phyloP scores from a whole-genome alignment of 2,888 invertebrate genomes.

The Clostera curtula region DNA sequence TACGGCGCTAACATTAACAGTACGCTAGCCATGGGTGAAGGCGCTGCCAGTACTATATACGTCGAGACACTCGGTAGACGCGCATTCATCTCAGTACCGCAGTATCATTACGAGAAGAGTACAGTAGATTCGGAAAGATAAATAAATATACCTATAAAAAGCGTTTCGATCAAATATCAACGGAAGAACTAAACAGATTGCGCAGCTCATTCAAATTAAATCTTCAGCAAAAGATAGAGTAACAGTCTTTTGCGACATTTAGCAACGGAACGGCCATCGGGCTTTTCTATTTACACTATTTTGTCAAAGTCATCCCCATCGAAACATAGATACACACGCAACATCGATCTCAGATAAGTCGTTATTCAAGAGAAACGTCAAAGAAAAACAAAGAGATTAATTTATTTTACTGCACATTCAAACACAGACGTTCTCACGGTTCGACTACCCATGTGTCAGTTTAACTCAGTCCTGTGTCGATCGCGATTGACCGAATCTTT shows the following conservation, averaged over 20 bases:
- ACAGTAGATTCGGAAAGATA: slow-evolving; percentile 69
- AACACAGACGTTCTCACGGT: slow-evolving; percentile 74
- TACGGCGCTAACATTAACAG: slow-evolving; percentile 66
- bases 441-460: slow-evolving; percentile 71
- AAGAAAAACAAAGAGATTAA: slow-evolving; percentile 72
- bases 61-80: slow-evolving; percentile 66
- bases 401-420: slow-evolving; percentile 70
- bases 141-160: slow-evolving; percentile 74
- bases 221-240: slow-evolving; percentile 72
- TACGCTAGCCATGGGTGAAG: slow-evolving; percentile 71
- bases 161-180: slow-evolving; percentile 66
- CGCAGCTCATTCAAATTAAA: slow-evolving; percentile 75
- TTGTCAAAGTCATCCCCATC: slow-evolving; percentile 68
- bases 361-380: slow-evolving; percentile 74
- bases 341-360: slow-evolving; percentile 73
- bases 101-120: slow-evolving; percentile 64
- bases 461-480: no score
- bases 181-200: slow-evolving; percentile 74
- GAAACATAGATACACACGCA: slow-evolving; percentile 75
- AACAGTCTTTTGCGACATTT: slow-evolving; percentile 73
- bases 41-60: slow-evolving; percentile 68
- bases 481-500: no score
- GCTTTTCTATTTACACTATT: slow-evolving; percentile 72
- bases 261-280: slow-evolving; percentile 76
- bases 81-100: slow-evolving; percentile 71